These are phyloP conservation scores for Drosophila formosana DNA, from an alignment of 2,888 invertebrate genomes.

Conservation along the genomic window DNA sequence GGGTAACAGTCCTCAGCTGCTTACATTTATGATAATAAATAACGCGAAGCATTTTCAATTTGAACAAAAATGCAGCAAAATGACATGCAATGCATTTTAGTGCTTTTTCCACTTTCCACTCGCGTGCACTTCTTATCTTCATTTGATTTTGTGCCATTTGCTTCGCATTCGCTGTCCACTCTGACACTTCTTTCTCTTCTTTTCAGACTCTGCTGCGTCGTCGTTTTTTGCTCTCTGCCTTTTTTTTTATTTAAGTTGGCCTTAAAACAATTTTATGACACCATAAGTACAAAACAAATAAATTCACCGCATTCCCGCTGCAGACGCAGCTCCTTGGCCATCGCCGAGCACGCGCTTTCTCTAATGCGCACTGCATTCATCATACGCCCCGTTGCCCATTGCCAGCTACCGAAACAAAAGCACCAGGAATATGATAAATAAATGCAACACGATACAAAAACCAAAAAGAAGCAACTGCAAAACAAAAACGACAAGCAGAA, in stretches of 20 bases:
- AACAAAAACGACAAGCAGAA: conserved; percentile 18
- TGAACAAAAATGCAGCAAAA: conserved; percentile 53
- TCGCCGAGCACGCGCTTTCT: conserved; percentile 33
- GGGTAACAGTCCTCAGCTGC: conserved; percentile 10
- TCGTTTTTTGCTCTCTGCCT: conserved; percentile 23
- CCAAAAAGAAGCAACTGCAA: conserved; percentile 11
- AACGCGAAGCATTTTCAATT: conserved; percentile 69
- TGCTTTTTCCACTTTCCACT: conserved; percentile 43
- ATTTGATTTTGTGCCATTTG: conserved; percentile 52
- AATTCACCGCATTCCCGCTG: conserved; percentile 46
- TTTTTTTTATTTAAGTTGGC: conserved; percentile 74
- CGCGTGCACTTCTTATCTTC: conserved; percentile 49
- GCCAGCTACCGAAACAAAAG: conserved; percentile 56
- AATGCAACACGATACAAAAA: conserved; percentile 53
- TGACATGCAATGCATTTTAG: conserved; percentile 65
- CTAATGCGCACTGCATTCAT: conserved; percentile 76
- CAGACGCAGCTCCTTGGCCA: not conserved
- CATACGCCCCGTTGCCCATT: conserved; percentile 71
- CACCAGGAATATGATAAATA: conserved; percentile 71
- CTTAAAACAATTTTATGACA: conserved; percentile 78
- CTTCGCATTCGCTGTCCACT: conserved; percentile 37
- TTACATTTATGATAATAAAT: conserved; percentile 40
- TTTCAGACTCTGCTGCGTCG: not conserved
- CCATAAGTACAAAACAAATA: conserved; percentile 78
- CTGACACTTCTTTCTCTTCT: conserved; percentile 17